Base-by-base conservation (phyloP, 1,140 invertebrate species). In the Solen grandis region DNA sequence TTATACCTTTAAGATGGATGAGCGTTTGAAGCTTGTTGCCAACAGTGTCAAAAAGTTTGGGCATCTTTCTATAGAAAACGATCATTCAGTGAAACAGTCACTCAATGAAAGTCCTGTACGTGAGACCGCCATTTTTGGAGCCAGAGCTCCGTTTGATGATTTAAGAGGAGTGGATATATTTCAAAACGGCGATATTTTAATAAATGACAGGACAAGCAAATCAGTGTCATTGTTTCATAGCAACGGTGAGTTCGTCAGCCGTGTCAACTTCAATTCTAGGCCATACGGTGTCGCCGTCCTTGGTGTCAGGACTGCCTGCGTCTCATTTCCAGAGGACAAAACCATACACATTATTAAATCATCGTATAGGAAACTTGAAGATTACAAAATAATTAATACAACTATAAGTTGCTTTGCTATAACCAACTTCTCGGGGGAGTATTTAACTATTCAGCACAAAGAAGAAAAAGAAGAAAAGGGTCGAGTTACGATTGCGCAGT, bases 41-140 rank as follows among this genome's bases (percentile, higher is more conserved):
- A 77, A 57, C 41, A 77, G 19, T 2, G 74, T 77, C 22, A 65
- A 50, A 29, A 77, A 77, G 46, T 77, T 77, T 57, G 74, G 74
- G 35, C 74, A 77, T 36, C 60, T 77, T 3, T 68, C 46, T 8
- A 52, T 66, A 35, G 62, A 77, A 52, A 77, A 77, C 36, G 74
- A 77, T n/a, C 16, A 36, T 10, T 10, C 16, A 57, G 46, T 41
- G 25, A 46, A 29, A 54, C 62, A 16, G 57, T 57, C 22, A 13
- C 35, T 72, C 52, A 27, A 46, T 16, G 50, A 68, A 22, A 31
- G 59, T 25, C 50, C 62, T 5, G 35, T 55, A 2, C 13, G 62
- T 10, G 62, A 77, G 59, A 77, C 74, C 2, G 63, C 10, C 35
- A 77, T 77, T 10, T 66, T 77, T 29, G 62, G 74, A 2, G 62